A percentile compares a stretch with the other conserved stretches of the same genome.
Conservation (phyloP, 2,888 invertebrate genomes). For the Synanthedon tipuliformis region DNA sequence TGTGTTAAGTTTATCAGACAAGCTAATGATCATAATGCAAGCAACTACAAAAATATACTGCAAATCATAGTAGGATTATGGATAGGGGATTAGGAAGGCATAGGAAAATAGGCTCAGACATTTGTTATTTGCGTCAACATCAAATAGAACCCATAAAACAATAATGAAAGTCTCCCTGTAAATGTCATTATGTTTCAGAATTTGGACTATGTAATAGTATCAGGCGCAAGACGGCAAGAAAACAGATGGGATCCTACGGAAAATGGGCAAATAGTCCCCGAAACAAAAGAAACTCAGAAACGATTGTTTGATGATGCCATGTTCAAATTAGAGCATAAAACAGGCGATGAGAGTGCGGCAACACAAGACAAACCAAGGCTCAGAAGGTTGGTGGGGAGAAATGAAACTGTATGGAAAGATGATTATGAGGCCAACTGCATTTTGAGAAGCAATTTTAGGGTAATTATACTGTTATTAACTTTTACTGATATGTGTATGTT, state of each 20-base stretch:
- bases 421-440: slow-evolving; percentile 92
- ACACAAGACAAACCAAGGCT: slow-evolving; percentile 79
- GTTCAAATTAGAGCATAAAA: slow-evolving; percentile 95
- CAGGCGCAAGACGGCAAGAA: slow-evolving; percentile 96
- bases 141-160: no score
- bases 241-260: slow-evolving; percentile 97
- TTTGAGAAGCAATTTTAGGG: slow-evolving; percentile 87
- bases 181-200: slow-evolving; percentile 76
- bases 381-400: slow-evolving; percentile 79
- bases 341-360: slow-evolving; percentile 79
- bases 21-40: no score
- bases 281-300: slow-evolving; percentile 91
- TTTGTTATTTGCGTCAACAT: no score
- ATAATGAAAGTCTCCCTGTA: no score
- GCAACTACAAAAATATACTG: no score
- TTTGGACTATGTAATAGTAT: slow-evolving; percentile 94
- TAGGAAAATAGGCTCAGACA: no score
- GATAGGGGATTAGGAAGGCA: no score
- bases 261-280: slow-evolving; percentile 93
- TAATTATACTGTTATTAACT: slow-evolving; percentile 32
- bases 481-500: no score
- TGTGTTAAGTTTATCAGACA: no score
- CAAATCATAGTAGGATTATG: no score
- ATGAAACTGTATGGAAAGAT: slow-evolving; percentile 89
- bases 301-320: slow-evolving; percentile 95